A percentile compares a stretch with the other conserved stretches of the same genome.
phyloP scores from a whole-genome alignment of 2,888 invertebrate genomes.

The Acronicta leporina region DNA sequence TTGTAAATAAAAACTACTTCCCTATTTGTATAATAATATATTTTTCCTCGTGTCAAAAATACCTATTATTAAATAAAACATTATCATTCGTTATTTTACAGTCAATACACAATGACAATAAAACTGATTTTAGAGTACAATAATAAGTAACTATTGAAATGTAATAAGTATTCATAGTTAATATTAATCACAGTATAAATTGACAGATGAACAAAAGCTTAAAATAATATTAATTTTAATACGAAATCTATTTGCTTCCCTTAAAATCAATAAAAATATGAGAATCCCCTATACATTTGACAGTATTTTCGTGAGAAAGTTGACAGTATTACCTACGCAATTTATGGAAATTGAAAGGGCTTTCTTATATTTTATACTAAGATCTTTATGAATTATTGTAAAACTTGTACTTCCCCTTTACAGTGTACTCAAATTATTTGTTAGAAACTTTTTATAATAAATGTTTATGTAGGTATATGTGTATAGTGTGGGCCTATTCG shows the following conservation, averaged over 20 bases:
- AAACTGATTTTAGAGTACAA: too few relatives aligned
- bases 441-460: constrained; percentile 69
- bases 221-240: neutral
- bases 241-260: constrained; percentile 54
- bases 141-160: too few relatives aligned
- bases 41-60: too few relatives aligned
- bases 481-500: constrained; percentile 61
- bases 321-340: constrained; percentile 14
- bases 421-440: constrained; percentile 69
- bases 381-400: constrained; percentile 65
- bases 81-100: too few relatives aligned
- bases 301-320: constrained; percentile 23
- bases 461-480: constrained; percentile 49
- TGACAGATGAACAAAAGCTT: too few relatives aligned
- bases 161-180: too few relatives aligned
- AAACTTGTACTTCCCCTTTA: constrained; percentile 69
- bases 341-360: constrained; percentile 46
- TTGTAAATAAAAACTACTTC: too few relatives aligned
- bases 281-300: constrained; percentile 59
- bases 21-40: too few relatives aligned
- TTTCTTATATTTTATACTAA: constrained; percentile 70
- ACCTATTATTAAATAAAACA: too few relatives aligned
- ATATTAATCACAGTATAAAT: too few relatives aligned
- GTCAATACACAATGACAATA: too few relatives aligned
- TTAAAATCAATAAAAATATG: constrained; percentile 59